Conservation (phyloP, 2,888 invertebrate genomes). For the Vanessa cardui region DNA sequence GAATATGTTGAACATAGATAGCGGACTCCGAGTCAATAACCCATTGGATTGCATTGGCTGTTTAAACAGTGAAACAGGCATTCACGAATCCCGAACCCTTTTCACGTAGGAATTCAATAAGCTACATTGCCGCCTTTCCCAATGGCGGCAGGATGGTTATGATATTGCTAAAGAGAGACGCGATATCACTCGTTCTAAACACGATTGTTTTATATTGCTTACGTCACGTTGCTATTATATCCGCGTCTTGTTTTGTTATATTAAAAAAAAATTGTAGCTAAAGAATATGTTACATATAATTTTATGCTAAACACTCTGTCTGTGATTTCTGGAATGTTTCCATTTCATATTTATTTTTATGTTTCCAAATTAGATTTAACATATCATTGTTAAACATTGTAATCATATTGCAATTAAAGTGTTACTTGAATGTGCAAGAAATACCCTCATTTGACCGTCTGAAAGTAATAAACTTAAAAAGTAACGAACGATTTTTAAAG, state of each 20-base stretch:
- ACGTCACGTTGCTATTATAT: background rate
- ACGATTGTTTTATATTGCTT: conserved; percentile 6
- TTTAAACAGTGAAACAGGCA: conserved; percentile 11
- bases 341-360: no score
- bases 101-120: conserved; percentile 34
- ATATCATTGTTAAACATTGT: no score
- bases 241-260: background rate
- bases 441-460: no score
- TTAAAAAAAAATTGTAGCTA: background rate
- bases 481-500: no score
- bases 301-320: no score
- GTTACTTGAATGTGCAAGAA: no score
- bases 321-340: no score
- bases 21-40: background rate
- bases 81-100: conserved; percentile 15
- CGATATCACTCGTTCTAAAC: conserved; percentile 34
- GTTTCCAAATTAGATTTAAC: no score
- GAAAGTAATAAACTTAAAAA: no score
- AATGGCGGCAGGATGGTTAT: conserved; percentile 31
- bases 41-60: conserved; percentile 3
- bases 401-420: no score
- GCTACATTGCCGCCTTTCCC: conserved; percentile 26
- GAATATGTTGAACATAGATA: background rate
- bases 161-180: conserved; percentile 57
- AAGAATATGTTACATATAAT: no score